Evolutionary conservation across 1,140 invertebrate species (phyloP), one percentile per base, ranked within the genome.

Genomic region (Sesamia nonagrioides): DNA sequence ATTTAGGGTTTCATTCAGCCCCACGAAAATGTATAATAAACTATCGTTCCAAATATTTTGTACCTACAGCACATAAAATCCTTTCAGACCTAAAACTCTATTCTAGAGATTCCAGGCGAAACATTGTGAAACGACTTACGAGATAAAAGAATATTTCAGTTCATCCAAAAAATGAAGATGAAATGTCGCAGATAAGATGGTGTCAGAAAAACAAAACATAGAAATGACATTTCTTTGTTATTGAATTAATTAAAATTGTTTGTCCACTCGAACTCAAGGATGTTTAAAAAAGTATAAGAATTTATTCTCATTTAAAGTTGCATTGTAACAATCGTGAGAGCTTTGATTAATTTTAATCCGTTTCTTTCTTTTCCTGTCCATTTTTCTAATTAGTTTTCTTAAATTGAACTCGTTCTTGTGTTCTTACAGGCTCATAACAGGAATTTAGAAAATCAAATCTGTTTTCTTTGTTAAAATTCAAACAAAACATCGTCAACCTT

Each of bases 131-230:
- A 73, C 54, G 35, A 56, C 71, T 45, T 60, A 58, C 52, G n/a
- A 73, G 68, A 71, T 71, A 58, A 73, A 54, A 17, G 40, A 73
- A 73, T n/a, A 45, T 45, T 73, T 58, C 27, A 73, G 50, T 52
- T 73, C 50, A 40, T 35, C 52, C 35, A 42, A 42, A 58, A 42
- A 60, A 58, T 21, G n/a, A 60, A 58, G 42, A 68, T 35, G 68
- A 69, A 80, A 78, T 78, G 73, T 77, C 50, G 42, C 69, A 75
- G 63, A 75, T 79, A 68, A 79, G 54, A 72, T 78, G 63, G 68
- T 72, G 18, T 63, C 76, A 63, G 18, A 79, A 54, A 80, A 63
- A 56, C 35, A 80, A 77, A 79, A 79, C 78, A 79, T 75, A 79
- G 72, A 68, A 17, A 40, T 35, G 11, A 58, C 45, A 54, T 58